phyloP scores from a whole-genome alignment of 2,888 invertebrate genomes.

The Danaus chrysippus region DNA sequence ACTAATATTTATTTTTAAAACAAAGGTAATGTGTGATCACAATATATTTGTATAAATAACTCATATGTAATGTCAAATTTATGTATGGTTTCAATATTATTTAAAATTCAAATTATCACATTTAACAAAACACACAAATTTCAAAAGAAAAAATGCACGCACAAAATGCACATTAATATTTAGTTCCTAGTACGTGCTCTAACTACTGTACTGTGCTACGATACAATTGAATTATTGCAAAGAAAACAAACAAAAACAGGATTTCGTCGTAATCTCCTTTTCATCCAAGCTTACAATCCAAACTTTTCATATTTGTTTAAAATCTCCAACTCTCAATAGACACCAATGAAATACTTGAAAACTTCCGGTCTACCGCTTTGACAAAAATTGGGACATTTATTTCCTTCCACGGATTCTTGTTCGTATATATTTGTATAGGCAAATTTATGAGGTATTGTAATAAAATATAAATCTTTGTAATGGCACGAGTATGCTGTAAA shows the following conservation, averaged over 20 bases:
- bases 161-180: slow-evolving; percentile 1
- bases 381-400: slow-evolving; percentile 74
- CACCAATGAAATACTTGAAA: slow-evolving; percentile 65
- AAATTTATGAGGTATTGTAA: slow-evolving; percentile 66
- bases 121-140: neutral
- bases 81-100: neutral
- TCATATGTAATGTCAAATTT: neutral
- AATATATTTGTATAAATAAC: no score
- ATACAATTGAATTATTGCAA: slow-evolving; percentile 64
- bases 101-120: neutral
- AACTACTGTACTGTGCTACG: slow-evolving; percentile 35
- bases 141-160: neutral
- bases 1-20: neutral
- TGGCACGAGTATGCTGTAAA: slow-evolving; percentile 57
- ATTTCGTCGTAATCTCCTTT: slow-evolving; percentile 72
- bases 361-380: slow-evolving; percentile 69
- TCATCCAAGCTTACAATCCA: slow-evolving; percentile 59
- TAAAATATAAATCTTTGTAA: slow-evolving; percentile 68
- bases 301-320: slow-evolving; percentile 68
- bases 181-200: slow-evolving; percentile 34
- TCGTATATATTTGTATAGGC: slow-evolving; percentile 59
- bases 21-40: no score
- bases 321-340: slow-evolving; percentile 59
- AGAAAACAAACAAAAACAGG: slow-evolving; percentile 79
- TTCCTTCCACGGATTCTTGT: slow-evolving; percentile 58